Conservation (phyloP, 1,140 invertebrate species). For the Palaemon carinicauda region DNA sequence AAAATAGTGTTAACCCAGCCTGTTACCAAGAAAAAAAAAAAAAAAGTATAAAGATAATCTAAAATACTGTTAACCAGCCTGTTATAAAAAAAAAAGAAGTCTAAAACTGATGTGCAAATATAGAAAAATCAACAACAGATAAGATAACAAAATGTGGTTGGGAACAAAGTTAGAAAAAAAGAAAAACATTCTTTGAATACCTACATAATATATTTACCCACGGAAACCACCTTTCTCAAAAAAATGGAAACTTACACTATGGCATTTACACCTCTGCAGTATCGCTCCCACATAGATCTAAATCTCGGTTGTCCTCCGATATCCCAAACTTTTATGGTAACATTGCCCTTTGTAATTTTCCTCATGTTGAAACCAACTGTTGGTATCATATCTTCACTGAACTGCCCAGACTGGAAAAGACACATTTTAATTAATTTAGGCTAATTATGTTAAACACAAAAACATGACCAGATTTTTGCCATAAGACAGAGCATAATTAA, state of each 20-base stretch:
- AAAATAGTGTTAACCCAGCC: no score
- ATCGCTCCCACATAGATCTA: conserved; percentile 99
- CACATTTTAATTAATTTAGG: neutral
- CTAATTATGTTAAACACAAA: neutral
- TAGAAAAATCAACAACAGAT: no score
- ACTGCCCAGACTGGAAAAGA: conserved; percentile 87
- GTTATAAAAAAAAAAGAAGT: no score
- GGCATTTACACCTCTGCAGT: conserved; percentile 95
- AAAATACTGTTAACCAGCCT: no score
- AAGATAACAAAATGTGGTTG: no score
- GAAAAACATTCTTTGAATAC: no score
- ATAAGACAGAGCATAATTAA: no score
- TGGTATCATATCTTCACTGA: conserved; percentile 99
- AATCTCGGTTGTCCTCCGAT: conserved; percentile 99
- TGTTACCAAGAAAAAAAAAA: no score
- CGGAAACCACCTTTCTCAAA: conserved; percentile 7
- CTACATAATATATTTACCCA: neutral
- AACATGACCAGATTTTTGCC: neutral
- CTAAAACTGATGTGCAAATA: no score
- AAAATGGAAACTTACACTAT: conserved; percentile 97
- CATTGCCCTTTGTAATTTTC: conserved; percentile 99
- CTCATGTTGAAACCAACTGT: conserved; percentile 99
- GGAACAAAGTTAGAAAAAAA: no score
- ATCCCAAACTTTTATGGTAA: conserved; percentile 99
- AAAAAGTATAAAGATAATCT: no score